Base-by-base conservation (phyloP, 2,113 vertebrate species). In the Odobenus rosmarus region DNA sequence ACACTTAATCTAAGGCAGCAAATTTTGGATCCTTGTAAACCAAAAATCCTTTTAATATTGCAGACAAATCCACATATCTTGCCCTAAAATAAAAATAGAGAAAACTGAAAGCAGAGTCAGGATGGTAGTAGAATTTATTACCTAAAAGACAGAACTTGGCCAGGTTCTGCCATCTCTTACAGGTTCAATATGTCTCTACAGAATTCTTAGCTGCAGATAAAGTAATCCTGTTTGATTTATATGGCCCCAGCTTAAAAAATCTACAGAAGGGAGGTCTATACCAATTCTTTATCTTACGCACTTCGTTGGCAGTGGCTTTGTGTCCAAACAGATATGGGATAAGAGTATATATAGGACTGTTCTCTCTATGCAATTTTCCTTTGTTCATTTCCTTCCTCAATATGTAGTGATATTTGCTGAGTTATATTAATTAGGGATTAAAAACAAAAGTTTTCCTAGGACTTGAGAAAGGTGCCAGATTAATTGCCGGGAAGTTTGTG, bases 81-180 rank as follows among this genome's bases (percentile, higher is more conserved):
- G 11, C 15, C 21, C 64, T 96, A 96, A 92, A 96, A 96, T 96
- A 93, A 94, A 98, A 97, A 94, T 67, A 89, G 46, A 93, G 71
- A 94, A 80, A 77, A 87, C 46, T 81, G 88, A 87, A 97, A 97
- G 92, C 79, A 76, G 62, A 93, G 61, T 97, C 77, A 97, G 67
- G 96, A 93, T 67, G 39, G 39, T 79, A 88, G 84, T 87, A 90
- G 82, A 95, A 98, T 98, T 97, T 98, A 97, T 98, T 97, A 93
- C 85, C 42, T 90, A 64, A 92, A 96, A 93, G 95, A 81, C 81
- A 97, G 82, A 93, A 98, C 74, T 97, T 96, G 93, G 95, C 95
- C 77, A 95, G 95, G 71, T 96, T 96, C 81, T 97, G 77, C 88
- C 93, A 86, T 89, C 36, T 97, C 94, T 93, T 95, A 39, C 23